These are phyloP conservation scores for Entomyzon cyanotis DNA, from an alignment of 2,113 vertebrate species.

Conservation along the genomic window DNA sequence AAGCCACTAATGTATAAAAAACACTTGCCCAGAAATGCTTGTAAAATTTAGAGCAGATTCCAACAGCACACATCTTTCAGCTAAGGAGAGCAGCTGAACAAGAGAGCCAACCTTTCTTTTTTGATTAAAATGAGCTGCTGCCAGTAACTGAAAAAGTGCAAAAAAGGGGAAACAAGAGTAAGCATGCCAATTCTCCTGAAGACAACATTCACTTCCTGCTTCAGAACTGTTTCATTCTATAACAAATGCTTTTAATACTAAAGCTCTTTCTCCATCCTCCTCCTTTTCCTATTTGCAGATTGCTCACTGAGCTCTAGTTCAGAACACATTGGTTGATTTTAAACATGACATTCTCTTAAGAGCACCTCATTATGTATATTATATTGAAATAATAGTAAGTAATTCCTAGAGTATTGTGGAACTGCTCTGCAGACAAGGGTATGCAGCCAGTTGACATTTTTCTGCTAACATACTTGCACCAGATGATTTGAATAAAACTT, in stretches of 20 bases:
- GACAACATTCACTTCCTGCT: neutral
- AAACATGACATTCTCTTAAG: neutral
- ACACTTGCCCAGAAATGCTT: neutral
- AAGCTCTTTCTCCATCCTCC: neutral
- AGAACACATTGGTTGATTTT: neutral
- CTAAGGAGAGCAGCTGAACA: neutral
- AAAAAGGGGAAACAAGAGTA: neutral
- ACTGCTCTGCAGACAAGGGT: neutral
- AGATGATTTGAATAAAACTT: neutral
- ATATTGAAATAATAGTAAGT: neutral
- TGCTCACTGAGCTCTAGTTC: neutral
- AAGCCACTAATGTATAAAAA: neutral
- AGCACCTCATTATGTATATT: neutral
- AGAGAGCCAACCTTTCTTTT: neutral
- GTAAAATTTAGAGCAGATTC: neutral
- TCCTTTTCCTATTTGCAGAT: neutral
- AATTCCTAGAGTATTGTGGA: neutral
- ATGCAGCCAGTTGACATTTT: neutral
- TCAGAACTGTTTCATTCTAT: neutral
- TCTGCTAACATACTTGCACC: neutral
- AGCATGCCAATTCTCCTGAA: neutral
- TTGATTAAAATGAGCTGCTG: neutral
- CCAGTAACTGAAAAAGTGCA: neutral
- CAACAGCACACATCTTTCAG: neutral
- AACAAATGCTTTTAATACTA: neutral